Evolutionary conservation across 2,113 vertebrate species (phyloP).

Genomic region (Ursus arctos): DNA sequence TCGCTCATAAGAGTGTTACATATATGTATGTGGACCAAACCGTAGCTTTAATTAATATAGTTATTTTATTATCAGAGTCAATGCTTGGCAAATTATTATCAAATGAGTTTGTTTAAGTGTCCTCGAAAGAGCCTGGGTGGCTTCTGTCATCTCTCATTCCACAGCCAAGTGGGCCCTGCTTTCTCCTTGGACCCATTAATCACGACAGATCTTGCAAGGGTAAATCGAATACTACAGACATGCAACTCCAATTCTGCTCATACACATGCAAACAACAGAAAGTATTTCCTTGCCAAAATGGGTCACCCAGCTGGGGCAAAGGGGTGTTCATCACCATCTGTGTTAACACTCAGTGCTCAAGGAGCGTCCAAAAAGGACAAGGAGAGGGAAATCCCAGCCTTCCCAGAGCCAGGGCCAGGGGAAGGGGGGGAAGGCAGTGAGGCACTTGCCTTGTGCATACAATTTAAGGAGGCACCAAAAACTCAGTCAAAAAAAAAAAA

Average conservation of each 20-base stretch:
- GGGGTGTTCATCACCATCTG: accelerated
- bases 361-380: accelerated
- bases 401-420: accelerated
- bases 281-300: neutral
- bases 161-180: accelerated
- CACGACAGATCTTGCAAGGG: accelerated
- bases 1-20: accelerated
- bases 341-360: too few relatives aligned
- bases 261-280: accelerated
- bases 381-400: too few relatives aligned
- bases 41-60: neutral
- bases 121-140: neutral
- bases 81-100: accelerated
- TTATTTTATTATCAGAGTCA: neutral
- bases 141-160: neutral
- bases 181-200: neutral
- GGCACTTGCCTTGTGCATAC: neutral
- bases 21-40: accelerated
- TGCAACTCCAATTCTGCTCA: neutral
- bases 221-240: neutral
- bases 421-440: neutral
- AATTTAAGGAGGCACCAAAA: neutral
- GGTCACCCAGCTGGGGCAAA: accelerated
- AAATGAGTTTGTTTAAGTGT: accelerated
- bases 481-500: neutral